Percentiles rank a stretch among this genome's conserved stretches.
These are phyloP conservation scores for Micropoecilia bifurca DNA, from an alignment of 2,797 vertebrate species.

Conservation along the genomic window DNA sequence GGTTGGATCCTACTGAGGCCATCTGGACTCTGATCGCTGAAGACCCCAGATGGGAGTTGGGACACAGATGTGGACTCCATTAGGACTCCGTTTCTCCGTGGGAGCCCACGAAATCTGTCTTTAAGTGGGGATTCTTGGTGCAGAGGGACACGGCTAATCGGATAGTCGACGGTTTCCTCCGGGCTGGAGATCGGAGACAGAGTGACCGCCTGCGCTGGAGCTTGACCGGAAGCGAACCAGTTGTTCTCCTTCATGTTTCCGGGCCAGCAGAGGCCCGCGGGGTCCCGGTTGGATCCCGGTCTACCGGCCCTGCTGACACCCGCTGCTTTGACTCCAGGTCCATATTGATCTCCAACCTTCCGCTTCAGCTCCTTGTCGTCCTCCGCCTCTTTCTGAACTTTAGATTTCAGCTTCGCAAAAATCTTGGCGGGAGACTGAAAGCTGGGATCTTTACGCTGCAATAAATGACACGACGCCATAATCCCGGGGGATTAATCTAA, in stretches of 20 bases:
- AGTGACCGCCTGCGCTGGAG: constrained; percentile 60
- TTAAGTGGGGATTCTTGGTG: not conserved
- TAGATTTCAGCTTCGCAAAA: constrained; percentile 81
- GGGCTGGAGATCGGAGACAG: constrained; percentile 75
- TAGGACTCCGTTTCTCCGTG: constrained; percentile 8
- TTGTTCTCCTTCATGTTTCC: constrained; percentile 24
- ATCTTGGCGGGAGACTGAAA: constrained; percentile 78
- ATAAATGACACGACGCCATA: constrained; percentile 44
- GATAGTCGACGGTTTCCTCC: constrained; percentile 15
- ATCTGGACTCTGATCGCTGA: not conserved
- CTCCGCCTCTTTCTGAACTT: constrained; percentile 57
- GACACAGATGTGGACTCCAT: constrained; percentile 43
- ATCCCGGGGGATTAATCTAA: fast-evolving
- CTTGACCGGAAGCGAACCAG: not conserved
- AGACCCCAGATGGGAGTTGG: not conserved
- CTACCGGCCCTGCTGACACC: constrained; percentile 5
- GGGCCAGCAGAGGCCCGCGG: constrained; percentile 1
- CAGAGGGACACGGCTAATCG: not conserved
- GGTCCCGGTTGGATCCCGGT: not conserved
- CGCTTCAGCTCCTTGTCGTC: not conserved
- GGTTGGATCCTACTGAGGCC: not conserved
- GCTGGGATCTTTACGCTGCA: not conserved
- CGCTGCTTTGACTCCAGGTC: not conserved
- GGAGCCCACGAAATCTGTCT: not conserved
- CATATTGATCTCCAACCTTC: not conserved